phyloP scores from a whole-genome alignment of 2,888 invertebrate genomes.

The Mesorhabditis sp. region DNA sequence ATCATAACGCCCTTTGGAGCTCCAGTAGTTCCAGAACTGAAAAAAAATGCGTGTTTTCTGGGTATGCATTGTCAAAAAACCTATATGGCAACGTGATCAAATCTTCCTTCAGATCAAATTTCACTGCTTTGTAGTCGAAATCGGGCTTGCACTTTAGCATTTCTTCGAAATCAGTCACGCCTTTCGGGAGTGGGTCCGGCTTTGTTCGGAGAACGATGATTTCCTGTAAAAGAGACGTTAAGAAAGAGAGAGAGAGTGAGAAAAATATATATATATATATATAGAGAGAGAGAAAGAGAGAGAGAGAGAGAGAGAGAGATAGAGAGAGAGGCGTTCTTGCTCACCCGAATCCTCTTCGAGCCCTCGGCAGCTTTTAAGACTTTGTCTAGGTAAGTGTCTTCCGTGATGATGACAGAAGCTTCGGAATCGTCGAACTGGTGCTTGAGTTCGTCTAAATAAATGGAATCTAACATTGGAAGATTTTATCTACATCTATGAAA shows the following conservation, averaged over 20 bases:
- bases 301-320: too few relatives aligned
- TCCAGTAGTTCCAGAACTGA: background rate
- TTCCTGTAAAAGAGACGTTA: background rate
- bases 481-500: too few relatives aligned
- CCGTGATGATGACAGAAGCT: background rate
- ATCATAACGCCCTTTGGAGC: conserved; percentile 30
- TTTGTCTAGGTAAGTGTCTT: background rate
- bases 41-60: background rate
- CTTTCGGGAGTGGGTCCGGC: background rate
- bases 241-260: too few relatives aligned
- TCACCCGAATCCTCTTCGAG: background rate
- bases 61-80: background rate
- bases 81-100: background rate
- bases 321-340: background rate
- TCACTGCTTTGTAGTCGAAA: background rate
- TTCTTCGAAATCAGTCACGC: background rate
- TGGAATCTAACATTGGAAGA: too few relatives aligned
- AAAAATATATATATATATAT: too few relatives aligned
- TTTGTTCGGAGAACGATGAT: background rate
- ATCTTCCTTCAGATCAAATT: background rate
- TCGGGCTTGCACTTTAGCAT: background rate
- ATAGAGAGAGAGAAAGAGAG: too few relatives aligned
- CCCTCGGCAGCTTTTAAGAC: background rate
- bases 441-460: background rate
- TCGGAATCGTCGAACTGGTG: background rate